These are phyloP conservation scores for Drosophila kikkawai DNA, from an alignment of 1,140 invertebrate species.

Conservation along the genomic window DNA sequence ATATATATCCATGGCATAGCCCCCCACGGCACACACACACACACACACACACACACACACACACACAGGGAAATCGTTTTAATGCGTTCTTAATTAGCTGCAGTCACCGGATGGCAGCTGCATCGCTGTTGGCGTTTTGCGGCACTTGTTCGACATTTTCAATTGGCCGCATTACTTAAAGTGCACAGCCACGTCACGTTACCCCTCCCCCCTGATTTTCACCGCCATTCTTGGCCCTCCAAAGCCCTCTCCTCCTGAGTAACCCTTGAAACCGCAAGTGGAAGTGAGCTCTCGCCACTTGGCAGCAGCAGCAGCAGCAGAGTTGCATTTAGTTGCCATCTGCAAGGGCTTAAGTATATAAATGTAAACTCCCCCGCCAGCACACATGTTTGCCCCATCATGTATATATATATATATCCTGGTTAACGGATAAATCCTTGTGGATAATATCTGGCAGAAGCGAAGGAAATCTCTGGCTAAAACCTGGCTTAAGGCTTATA, in stretches of 20 bases:
- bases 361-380: conserved; percentile 22
- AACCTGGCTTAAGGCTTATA: conserved; percentile 27
- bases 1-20: no score
- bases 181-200: conserved; percentile 26
- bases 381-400: not conserved
- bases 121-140: conserved; percentile 32
- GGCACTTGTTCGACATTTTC: conserved; percentile 79
- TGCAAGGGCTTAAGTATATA: conserved; percentile 46
- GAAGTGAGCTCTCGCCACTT: conserved; percentile 59
- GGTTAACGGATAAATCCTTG: conserved; percentile 26
- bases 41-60: not conserved
- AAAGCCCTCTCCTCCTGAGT: conserved; percentile 12
- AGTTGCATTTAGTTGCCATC: conserved; percentile 57
- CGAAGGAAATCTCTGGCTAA: conserved; percentile 21
- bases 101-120: conserved; percentile 30
- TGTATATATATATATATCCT: not conserved
- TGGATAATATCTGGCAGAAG: conserved; percentile 38
- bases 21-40: not conserved
- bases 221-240: conserved; percentile 3
- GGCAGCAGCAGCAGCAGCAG: conserved; percentile 21
- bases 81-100: conserved; percentile 78
- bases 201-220: not conserved
- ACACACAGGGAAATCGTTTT: conserved; percentile 56
- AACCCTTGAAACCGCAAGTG: conserved; percentile 63
- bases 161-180: conserved; percentile 80